Base-by-base conservation (phyloP, 2,888 invertebrate species). In the Drosophila trichaetosa region DNA sequence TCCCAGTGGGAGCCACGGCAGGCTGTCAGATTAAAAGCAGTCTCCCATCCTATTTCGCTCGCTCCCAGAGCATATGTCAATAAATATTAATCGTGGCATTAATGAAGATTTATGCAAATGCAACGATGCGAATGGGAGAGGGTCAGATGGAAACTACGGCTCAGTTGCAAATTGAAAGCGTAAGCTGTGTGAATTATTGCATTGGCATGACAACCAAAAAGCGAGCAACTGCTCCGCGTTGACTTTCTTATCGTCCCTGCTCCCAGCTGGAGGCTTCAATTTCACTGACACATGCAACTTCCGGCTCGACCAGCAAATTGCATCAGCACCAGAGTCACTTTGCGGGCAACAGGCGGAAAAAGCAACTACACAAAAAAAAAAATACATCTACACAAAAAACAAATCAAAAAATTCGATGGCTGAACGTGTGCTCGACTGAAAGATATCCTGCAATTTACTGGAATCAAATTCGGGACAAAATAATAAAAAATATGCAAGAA, bases 11-110 rank as follows among this genome's bases (percentile, higher is more conserved):
- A 52, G 31, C 29, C 31, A 49, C 53, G 29, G 16, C 18, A 18
- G 21, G 60, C 36, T 57, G 21, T 36, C 57, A 69, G 51, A 10
- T 69, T 27, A 57, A 57, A 10, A 31, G 29, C 33, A n/a, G n/a
- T 29, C 6, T 18, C 24, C 34, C 13, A 48, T 38, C 24, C 49
- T 29, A 48, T 36, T 24, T 46, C 16, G 8, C 27, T 27, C 0
- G 24, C 6, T 18, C 29, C 48, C 69, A 0, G 4, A 46, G 56
- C 38, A 42, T 10, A 24, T 65, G 82, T 69, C 84, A 90, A 92
- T 91, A 90, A 91, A 92, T 92, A 91, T 91, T 91, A 90, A 92
- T 91, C 87, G 87, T 79, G 75, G 63, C 80, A 84, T 83, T 89
- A 91, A 91, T 91, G 87, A 88, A 87, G 87, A 91, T 89, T 90